phyloP scores from a whole-genome alignment of 2,888 invertebrate species.

The Oconnorella tubifera region DNA sequence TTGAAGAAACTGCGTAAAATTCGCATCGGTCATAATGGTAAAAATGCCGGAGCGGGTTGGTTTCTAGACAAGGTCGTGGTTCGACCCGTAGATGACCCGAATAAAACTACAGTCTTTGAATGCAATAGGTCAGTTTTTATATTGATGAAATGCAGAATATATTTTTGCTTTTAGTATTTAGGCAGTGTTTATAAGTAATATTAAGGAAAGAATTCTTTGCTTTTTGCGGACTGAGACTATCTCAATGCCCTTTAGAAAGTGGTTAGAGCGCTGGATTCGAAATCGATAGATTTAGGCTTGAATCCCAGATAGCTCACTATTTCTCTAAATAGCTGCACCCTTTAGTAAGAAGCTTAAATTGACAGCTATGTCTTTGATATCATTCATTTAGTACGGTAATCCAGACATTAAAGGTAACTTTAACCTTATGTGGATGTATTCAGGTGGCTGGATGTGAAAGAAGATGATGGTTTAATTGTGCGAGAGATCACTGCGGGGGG shows the following conservation, averaged over 20 bases:
- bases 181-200: background rate
- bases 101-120: constrained; percentile 44
- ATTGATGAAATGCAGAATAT: background rate
- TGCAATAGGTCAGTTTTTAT: constrained; percentile 44
- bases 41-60: constrained; percentile 52
- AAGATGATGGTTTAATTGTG: constrained; percentile 55
- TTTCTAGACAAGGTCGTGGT: constrained; percentile 53
- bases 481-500: constrained; percentile 54
- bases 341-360: too few species aligned
- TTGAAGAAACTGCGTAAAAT: constrained; percentile 52
- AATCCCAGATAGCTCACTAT: too few species aligned
- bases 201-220: constrained; percentile 4
- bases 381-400: too few species aligned
- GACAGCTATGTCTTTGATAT: too few species aligned
- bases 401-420: too few species aligned
- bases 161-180: constrained; percentile 3
- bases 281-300: too few species aligned
- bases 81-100: constrained; percentile 40
- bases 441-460: constrained; percentile 55
- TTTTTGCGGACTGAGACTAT: too few species aligned
- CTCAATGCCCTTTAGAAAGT: too few species aligned
- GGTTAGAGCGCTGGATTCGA: too few species aligned
- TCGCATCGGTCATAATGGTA: constrained; percentile 55
- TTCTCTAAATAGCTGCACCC: too few species aligned
- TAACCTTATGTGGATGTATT: too few species aligned